Percentiles rank a stretch among this genome's conserved stretches.
phyloP scores from a whole-genome alignment of 2,888 invertebrate genomes.

The Bellardia bayeri region DNA sequence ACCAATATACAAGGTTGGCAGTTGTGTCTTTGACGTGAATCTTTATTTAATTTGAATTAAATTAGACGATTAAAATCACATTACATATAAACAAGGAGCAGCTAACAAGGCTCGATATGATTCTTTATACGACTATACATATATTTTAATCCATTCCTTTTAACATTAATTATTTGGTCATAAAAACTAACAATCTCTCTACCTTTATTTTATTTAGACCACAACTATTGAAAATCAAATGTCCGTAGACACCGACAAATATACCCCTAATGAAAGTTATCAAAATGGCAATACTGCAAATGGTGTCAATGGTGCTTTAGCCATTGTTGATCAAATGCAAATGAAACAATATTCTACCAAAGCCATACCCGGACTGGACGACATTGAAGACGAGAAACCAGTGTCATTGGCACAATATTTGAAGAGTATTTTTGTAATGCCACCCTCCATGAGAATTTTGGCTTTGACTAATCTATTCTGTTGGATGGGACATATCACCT shows the following conservation, averaged over 20 bases:
- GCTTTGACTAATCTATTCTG: constrained; percentile 87
- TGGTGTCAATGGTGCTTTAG: constrained; percentile 19
- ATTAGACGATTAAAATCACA: too few species aligned
- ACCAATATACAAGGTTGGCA: too few species aligned
- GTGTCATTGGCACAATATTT: constrained; percentile 82
- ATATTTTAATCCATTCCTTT: background rate
- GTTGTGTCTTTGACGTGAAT: too few species aligned
- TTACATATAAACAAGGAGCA: too few species aligned
- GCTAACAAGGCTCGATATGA: too few species aligned
- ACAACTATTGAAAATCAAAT: constrained; percentile 78
- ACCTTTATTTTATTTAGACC: constrained; percentile 72
- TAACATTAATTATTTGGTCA: background rate
- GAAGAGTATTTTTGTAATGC: constrained; percentile 87
- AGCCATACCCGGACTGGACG: constrained; percentile 65
- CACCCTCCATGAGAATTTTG: constrained; percentile 85
- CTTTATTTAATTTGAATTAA: too few species aligned
- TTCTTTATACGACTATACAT: too few species aligned
- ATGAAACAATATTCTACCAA: constrained; percentile 50
- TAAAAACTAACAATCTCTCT: background rate
- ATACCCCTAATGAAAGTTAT: constrained; percentile 75
- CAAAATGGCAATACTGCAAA: constrained; percentile 76
- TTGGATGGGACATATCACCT: constrained; percentile 89
- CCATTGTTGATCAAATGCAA: constrained; percentile 30
- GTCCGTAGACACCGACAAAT: constrained; percentile 70
- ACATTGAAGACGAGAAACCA: constrained; percentile 75